Evolutionary conservation across 37 sponge, comb jelly and placozoan genomes (phyloP).

Genomic region (Bolinopsis microptera): DNA sequence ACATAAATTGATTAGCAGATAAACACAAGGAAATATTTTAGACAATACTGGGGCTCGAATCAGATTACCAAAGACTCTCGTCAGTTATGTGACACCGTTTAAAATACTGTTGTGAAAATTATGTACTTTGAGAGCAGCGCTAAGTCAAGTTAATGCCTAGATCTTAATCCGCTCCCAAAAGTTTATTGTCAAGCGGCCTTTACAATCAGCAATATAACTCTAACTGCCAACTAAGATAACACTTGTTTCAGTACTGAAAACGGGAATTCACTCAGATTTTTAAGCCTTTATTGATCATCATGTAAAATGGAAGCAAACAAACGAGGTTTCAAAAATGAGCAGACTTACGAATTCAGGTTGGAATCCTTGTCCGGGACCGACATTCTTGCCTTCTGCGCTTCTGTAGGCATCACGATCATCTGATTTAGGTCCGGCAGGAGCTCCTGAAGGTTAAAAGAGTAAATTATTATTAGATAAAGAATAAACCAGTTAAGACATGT

Average conservation of each 20-base stretch:
- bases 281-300: slow-evolving; percentile 35
- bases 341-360: slow-evolving; percentile 73
- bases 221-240: slow-evolving; percentile 20
- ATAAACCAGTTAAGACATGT: background rate
- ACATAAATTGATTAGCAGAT: background rate
- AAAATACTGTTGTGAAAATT: background rate
- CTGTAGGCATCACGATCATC: slow-evolving; percentile 70
- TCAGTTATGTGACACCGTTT: slow-evolving; percentile 10
- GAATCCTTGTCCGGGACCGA: slow-evolving; percentile 43
- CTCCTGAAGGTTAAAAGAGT: slow-evolving; percentile 22
- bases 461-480: too few relatives aligned
- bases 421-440: slow-evolving; percentile 65
- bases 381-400: slow-evolving; percentile 65
- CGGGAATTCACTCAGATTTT: background rate
- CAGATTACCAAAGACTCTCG: slow-evolving; percentile 63
- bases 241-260: background rate
- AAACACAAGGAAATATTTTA: background rate
- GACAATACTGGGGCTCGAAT: background rate
- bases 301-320: background rate
- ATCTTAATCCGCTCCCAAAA: background rate
- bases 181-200: slow-evolving; percentile 36
- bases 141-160: background rate
- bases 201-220: slow-evolving; percentile 12
- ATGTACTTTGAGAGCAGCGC: background rate
- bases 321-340: too few relatives aligned